These are phyloP conservation scores for Hylaeus anthracinus DNA, from an alignment of 1,140 invertebrate genomes.

Conservation along the genomic window DNA sequence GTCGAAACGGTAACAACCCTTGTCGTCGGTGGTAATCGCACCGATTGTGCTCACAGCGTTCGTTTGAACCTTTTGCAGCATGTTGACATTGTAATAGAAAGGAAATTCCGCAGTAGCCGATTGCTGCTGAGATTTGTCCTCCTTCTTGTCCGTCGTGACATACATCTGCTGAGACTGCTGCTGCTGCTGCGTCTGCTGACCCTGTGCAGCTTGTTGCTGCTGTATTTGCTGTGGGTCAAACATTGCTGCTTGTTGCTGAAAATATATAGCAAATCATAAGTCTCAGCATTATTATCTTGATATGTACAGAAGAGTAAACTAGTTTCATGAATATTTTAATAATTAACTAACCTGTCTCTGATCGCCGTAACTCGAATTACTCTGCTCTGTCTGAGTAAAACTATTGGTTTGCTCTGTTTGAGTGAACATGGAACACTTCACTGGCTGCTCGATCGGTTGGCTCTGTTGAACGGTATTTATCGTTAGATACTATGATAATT, in stretches of 20 bases:
- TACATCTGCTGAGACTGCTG: conserved; percentile 78
- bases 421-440: conserved; percentile 79
- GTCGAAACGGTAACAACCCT: conserved; percentile 82
- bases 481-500: conserved; percentile 38
- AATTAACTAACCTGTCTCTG: conserved; percentile 69
- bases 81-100: conserved; percentile 83
- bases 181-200: conserved; percentile 78
- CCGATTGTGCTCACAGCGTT: conserved; percentile 79
- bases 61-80: conserved; percentile 81
- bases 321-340: not conserved
- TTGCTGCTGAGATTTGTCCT: conserved; percentile 78
- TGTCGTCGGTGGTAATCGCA: conserved; percentile 80
- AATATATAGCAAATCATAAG: conserved; percentile 13
- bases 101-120: conserved; percentile 80
- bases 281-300: not conserved
- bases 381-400: conserved; percentile 80
- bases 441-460: conserved; percentile 70
- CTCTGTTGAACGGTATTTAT: conserved; percentile 61
- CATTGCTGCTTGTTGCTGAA: conserved; percentile 73
- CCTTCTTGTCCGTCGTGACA: conserved; percentile 77
- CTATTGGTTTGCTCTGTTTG: conserved; percentile 78
- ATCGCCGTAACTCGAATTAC: conserved; percentile 72
- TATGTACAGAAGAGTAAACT: not conserved
- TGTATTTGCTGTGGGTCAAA: conserved; percentile 80
- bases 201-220: conserved; percentile 79